Conservation (phyloP, 2,797 vertebrate genomes). For the Brachyalestes nurse region DNA sequence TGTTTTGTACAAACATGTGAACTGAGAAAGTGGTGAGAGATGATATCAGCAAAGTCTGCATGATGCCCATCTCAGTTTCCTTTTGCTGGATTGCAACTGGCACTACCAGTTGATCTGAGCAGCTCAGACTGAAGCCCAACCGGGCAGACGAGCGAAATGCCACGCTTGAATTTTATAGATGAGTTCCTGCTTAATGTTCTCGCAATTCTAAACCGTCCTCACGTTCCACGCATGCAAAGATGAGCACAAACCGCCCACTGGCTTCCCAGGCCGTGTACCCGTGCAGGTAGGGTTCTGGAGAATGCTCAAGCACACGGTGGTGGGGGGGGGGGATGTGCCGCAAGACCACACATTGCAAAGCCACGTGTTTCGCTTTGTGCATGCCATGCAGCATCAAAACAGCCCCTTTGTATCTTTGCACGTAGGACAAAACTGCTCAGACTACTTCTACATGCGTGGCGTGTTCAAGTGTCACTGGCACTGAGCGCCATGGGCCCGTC, state of each 20-base stretch:
- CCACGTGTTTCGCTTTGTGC: slow-evolving; percentile 32
- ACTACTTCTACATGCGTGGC: background rate
- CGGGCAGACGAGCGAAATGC: background rate
- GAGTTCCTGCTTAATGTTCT: background rate
- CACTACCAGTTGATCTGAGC: background rate
- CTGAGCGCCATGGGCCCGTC: background rate
- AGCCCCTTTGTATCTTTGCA: background rate
- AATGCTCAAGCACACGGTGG: background rate
- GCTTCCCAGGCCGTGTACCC: slow-evolving; percentile 11
- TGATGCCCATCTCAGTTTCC: background rate
- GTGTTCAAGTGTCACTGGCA: background rate
- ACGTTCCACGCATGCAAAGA: background rate
- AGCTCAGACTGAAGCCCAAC: background rate
- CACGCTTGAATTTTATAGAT: background rate
- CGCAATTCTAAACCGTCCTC: background rate
- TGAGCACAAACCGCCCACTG: slow-evolving; percentile 8
- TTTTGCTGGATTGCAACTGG: background rate
- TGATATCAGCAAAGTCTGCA: background rate
- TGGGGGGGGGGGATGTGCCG: slow-evolving; percentile 6
- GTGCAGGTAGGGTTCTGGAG: background rate
- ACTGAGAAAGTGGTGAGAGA: background rate
- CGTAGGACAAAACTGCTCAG: background rate
- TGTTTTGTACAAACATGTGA: background rate
- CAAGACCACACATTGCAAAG: slow-evolving; percentile 4
- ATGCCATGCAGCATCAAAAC: background rate